Base-by-base conservation (phyloP, 2,888 invertebrate species). In the Temnothorax rugatulus region DNA sequence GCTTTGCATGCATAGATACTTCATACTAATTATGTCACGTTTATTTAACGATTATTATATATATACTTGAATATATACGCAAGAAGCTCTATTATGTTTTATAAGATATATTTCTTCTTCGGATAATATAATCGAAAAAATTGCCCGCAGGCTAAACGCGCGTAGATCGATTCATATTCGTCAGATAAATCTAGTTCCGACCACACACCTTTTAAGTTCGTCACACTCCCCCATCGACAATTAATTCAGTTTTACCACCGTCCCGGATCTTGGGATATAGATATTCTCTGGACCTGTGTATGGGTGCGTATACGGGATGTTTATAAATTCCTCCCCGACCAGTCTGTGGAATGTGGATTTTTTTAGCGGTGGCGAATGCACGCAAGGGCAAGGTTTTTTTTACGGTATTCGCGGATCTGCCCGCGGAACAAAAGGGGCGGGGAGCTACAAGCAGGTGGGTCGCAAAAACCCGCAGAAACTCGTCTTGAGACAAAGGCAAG, bases 311-410 rank as follows among this genome's bases (percentile, higher is more conserved):
- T 61, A 44, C 87, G 85, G 84, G 81, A 89, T 84, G 89, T 86
- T 89, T 89, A 90, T 90, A 91, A 90, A 92, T 91, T 90, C 89
- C 85, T 86, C 79, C 84, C 87, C 75, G 82, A 66, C 75, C 86
- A 69, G 74, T 69, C 82, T 18, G 68, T 84, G 92, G 92, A 93
- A 93, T 93, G 92, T 84, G 90, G 57, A 89, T 85, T 89, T 89
- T 79, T 77, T 86, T 87, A 85, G 75, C 84, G 87, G 88, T 90
- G 88, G 86, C 84, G 87, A 91, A 91, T 84, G 90, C 89, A 90
- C 90, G 91, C 92, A 93, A 92, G 92, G 93, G 92, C 92, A 92
- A 92, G 91, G 92, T 84, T 91, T 92, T 88, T 90, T 90, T 88
- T 47, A 50, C 47, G 66, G 64, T 69, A 64, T 84, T 83, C 79